Evolutionary conservation across 2,888 invertebrate species (phyloP), one percentile per base, ranked within the genome.

Genomic region (Marronus borbonicus): DNA sequence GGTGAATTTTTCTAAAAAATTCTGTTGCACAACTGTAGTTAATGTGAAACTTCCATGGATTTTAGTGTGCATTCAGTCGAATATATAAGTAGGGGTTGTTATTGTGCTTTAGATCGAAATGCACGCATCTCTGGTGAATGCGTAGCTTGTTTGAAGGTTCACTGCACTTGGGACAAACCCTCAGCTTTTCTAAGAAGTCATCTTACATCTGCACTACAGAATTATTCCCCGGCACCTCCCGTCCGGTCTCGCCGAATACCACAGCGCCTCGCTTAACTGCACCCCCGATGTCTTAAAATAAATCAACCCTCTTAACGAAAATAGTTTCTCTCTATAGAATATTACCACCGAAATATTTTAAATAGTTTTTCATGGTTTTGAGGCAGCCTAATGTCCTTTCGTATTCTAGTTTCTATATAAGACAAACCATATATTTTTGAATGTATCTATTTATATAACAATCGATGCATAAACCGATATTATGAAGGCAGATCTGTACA

Each of bases 131-230:
- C 80, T 70, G 77, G 74, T 81, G 80, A 81, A 81, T 81, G 78
- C 81, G 74, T 80, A 64, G 80, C 79, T 81, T 80, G 81, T 81
- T 83, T 81, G 76, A 82, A 79, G 82, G 82, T 82, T 82, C 83
- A 82, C 78, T 82, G 82, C 81, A 81, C 81, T 81, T 80, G 80
- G 80, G 79, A 79, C 80, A 79, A 80, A 81, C 79, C 80, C 81
- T 80, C 81, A 77, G 66, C 75, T 78, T 80, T 82, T 83, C 83
- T 81, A 78, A 83, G 83, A 83, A 83, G 83, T 83, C 83, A 83
- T 81, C 78, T 80, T 82, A 81, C 83, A 83, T 83, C 83, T 83
- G 83, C 80, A 80, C 80, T 55, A 76, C 76, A 60, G 69, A 58
- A 74, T 74, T 74, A 74, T 74, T 60, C 74, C 76, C 77, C 78